These are phyloP conservation scores for Oplegnathus fasciatus DNA, from an alignment of 2,113 vertebrate genomes.

Conservation along the genomic window DNA sequence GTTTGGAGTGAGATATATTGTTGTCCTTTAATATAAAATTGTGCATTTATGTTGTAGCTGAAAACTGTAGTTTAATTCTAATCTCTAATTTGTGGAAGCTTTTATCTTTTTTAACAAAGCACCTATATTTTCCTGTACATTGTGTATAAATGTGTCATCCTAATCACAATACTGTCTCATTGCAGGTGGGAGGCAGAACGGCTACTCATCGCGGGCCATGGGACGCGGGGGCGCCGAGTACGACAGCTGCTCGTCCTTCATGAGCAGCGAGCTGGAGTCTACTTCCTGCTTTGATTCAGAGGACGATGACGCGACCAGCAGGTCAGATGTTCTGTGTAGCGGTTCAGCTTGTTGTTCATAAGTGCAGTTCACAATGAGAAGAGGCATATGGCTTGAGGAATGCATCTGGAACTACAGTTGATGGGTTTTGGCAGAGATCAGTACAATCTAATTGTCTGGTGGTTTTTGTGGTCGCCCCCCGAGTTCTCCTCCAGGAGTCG, in stretches of 20 bases:
- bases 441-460: slow-evolving; percentile 36
- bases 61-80: not conserved
- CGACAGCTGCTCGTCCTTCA: slow-evolving; percentile 96
- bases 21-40: not conserved
- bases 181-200: slow-evolving; percentile 82
- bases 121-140: not conserved
- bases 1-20: not conserved
- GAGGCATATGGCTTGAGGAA: slow-evolving; percentile 16
- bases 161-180: not conserved
- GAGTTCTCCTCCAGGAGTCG: slow-evolving; percentile 21
- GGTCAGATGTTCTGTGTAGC: slow-evolving; percentile 79
- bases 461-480: slow-evolving; percentile 50
- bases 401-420: slow-evolving; percentile 34
- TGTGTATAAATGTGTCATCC: not conserved
- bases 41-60: not conserved
- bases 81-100: too few species aligned
- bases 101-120: not conserved
- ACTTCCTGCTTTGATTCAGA: slow-evolving; percentile 98
- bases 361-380: not conserved
- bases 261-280: slow-evolving; percentile 98
- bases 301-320: slow-evolving; percentile 97
- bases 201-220: slow-evolving; percentile 76
- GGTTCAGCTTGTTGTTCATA: slow-evolving; percentile 6
- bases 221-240: slow-evolving; percentile 88
- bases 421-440: slow-evolving; percentile 44